A percentile compares a stretch with the other conserved stretches of the same genome.
Evolutionary conservation across 2,797 vertebrate species (phyloP).

Genomic region (Poecile montanus): DNA sequence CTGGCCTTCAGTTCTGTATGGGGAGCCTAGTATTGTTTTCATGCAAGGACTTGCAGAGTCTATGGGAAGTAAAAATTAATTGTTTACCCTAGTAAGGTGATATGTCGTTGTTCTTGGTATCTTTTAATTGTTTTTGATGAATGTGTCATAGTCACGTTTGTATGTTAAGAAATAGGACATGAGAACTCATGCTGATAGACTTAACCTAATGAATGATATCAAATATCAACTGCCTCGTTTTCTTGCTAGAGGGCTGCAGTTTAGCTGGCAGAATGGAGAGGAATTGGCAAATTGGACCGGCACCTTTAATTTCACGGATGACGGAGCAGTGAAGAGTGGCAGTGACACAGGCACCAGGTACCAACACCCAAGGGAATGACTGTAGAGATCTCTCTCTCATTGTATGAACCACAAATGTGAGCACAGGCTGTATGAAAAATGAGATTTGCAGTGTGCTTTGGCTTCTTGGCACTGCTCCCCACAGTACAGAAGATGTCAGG

Average conservation of each 20-base stretch:
- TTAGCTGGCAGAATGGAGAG: conserved; percentile 98
- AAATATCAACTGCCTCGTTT: conserved; percentile 93
- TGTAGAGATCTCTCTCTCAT: not conserved
- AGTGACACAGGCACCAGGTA: conserved; percentile 98
- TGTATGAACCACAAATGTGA: not conserved
- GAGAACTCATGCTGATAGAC: conserved; percentile 39
- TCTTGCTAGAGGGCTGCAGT: conserved; percentile 98
- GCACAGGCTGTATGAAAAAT: not conserved
- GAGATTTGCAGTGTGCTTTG: not conserved
- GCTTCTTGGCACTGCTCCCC: not conserved
- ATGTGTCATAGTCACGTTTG: not conserved
- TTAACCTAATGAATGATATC: conserved; percentile 25
- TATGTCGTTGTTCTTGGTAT: not conserved
- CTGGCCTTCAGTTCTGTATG: not conserved
- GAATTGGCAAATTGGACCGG: conserved; percentile 97
- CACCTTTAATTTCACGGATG: conserved; percentile 95
- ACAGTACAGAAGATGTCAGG: not conserved
- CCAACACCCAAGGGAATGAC: conserved; percentile 78
- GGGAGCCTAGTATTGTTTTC: not conserved
- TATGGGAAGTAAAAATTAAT: not conserved
- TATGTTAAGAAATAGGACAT: conserved; percentile 2
- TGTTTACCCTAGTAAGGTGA: not conserved
- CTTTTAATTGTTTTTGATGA: not conserved
- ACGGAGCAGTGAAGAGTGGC: conserved; percentile 91
- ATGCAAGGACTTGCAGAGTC: not conserved